phyloP scores from a whole-genome alignment of 2,888 invertebrate species.

The Drosophila barbarae region DNA sequence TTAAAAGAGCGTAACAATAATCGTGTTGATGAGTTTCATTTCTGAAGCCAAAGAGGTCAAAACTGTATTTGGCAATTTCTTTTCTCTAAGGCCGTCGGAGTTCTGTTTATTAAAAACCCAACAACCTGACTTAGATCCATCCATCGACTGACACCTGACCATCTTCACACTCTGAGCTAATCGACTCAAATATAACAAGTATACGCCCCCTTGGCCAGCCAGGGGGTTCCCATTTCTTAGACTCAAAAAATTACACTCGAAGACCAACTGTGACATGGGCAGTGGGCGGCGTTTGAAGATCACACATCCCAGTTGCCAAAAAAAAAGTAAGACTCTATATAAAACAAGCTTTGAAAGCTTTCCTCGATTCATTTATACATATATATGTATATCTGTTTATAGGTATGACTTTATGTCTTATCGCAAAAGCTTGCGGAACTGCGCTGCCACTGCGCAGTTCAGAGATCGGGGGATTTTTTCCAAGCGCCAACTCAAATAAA shows the following conservation, averaged over 20 bases:
- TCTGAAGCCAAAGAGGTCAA: background rate
- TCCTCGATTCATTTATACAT: too few species aligned
- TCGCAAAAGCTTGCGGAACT: constrained; percentile 33
- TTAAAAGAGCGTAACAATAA: constrained; percentile 10
- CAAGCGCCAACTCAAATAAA: constrained; percentile 29
- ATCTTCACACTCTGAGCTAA: background rate
- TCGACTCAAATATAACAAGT: background rate
- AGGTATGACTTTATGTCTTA: constrained; percentile 9
- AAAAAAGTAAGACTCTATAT: constrained; percentile 21
- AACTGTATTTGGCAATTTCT: background rate
- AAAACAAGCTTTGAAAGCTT: constrained; percentile 17
- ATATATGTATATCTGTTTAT: constrained; percentile 10
- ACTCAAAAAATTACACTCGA: constrained; percentile 2
- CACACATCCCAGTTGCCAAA: constrained; percentile 3
- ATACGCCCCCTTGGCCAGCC: constrained; percentile 21
- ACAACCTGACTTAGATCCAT: background rate
- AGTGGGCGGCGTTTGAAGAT: constrained; percentile 29
- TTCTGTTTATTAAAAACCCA: background rate
- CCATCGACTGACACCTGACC: too few species aligned
- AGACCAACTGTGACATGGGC: background rate
- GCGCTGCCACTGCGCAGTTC: constrained; percentile 45
- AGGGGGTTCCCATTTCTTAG: constrained; percentile 26
- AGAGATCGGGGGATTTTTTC: constrained; percentile 51
- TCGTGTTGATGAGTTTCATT: constrained; percentile 9
- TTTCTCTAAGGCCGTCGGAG: background rate